Evolutionary conservation across 2,113 vertebrate species (phyloP).

Genomic region (Fukomys damarensis): DNA sequence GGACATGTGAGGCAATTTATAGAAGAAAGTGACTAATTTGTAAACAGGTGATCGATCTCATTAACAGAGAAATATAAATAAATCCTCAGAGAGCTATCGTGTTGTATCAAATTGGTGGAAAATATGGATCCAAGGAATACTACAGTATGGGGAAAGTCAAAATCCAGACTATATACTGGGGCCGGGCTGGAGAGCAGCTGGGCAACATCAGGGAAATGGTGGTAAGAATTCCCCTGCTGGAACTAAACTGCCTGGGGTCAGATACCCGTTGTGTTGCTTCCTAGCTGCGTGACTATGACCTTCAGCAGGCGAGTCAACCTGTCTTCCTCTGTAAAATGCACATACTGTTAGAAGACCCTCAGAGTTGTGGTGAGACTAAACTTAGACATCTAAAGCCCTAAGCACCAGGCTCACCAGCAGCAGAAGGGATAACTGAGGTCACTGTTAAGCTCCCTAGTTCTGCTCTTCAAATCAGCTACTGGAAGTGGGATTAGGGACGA

Average conservation of each 20-base stretch:
- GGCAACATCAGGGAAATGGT: background rate
- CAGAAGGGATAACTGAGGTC: no score
- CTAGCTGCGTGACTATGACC: background rate
- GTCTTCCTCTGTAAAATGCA: background rate
- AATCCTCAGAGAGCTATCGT: background rate
- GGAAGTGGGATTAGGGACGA: background rate
- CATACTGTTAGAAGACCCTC: background rate
- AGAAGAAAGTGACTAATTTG: background rate
- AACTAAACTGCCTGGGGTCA: background rate
- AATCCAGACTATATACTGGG: no score
- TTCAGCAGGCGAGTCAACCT: background rate
- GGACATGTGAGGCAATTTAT: background rate
- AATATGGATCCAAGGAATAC: background rate
- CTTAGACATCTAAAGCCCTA: background rate
- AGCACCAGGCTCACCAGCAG: background rate
- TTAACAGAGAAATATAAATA: background rate
- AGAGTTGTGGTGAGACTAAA: background rate
- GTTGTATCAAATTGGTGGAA: background rate
- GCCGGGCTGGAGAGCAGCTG: no score
- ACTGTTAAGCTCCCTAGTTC: background rate
- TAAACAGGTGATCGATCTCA: background rate
- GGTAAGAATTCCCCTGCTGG: background rate
- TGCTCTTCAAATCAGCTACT: background rate
- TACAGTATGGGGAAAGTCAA: background rate
- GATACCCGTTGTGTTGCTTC: background rate